Percentiles rank a stretch among this genome's conserved stretches.
Evolutionary conservation across 30 jellyfish, hydroid and myxozoan species (phyloP).

Genomic region (Chironex yamaguchii): DNA sequence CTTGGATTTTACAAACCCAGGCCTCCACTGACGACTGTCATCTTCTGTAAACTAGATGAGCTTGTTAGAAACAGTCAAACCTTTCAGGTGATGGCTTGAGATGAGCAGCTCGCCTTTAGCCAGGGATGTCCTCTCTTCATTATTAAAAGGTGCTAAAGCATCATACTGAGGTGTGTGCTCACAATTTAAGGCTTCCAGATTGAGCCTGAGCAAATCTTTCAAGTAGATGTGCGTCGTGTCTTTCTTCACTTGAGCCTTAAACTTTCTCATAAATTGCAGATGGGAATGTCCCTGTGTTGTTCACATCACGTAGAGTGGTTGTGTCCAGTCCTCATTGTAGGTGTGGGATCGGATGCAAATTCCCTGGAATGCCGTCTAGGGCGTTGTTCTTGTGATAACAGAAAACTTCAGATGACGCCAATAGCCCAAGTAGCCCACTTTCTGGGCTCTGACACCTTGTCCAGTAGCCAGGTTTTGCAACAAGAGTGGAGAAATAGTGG

Average conservation of each 20-base stretch:
- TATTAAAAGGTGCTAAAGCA: too few species aligned
- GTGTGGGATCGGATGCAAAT: too few species aligned
- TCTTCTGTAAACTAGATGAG: too few species aligned
- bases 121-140: too few species aligned
- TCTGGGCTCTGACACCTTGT: conserved; percentile 19
- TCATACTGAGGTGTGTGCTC: too few species aligned
- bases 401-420: conserved; percentile 35
- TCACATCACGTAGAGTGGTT: too few species aligned
- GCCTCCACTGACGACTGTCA: too few species aligned
- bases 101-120: too few species aligned
- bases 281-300: conserved; percentile 48
- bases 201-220: conserved; percentile 46
- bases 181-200: conserved; percentile 39
- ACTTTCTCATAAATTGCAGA: conserved; percentile 54
- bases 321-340: too few species aligned
- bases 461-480: conserved; percentile 52
- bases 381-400: conserved; percentile 1
- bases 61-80: too few species aligned
- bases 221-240: conserved; percentile 41
- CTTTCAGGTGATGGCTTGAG: too few species aligned
- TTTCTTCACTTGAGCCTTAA: conserved; percentile 57
- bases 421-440: conserved; percentile 55
- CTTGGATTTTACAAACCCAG: too few species aligned
- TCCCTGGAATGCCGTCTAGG: conserved; percentile 28
- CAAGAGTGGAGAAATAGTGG: conserved; percentile 49